phyloP scores from a whole-genome alignment of 2,888 invertebrate species.

The Scaptomyza parva region DNA sequence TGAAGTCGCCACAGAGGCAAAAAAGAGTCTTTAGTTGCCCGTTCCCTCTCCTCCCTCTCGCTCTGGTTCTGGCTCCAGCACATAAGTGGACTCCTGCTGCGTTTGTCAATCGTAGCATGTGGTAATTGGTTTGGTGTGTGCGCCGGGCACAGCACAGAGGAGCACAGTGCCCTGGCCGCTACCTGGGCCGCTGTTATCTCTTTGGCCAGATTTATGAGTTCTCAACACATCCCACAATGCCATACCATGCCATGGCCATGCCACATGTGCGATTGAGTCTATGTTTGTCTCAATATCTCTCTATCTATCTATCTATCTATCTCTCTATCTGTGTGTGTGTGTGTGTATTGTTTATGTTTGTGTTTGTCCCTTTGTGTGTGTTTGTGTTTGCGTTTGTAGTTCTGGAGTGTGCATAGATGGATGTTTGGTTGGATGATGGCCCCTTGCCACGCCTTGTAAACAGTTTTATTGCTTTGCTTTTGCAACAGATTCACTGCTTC shows the following conservation, averaged over 20 bases:
- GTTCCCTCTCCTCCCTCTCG: neutral
- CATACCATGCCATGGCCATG: too few species aligned
- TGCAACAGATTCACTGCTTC: neutral
- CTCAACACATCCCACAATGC: constrained; percentile 41
- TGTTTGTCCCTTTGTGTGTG: constrained; percentile 22
- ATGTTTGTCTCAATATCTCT: constrained; percentile 3
- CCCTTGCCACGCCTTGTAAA: constrained; percentile 58
- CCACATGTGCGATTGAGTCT: constrained; percentile 30
- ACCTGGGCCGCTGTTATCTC: constrained; percentile 39
- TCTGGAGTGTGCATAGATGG: constrained; percentile 11
- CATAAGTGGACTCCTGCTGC: constrained; percentile 70
- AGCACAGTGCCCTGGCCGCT: constrained; percentile 24
- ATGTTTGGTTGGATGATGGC: too few species aligned
- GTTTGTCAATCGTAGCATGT: constrained; percentile 73
- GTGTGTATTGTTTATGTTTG: neutral
- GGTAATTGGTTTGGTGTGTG: constrained; percentile 60
- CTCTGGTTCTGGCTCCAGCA: neutral
- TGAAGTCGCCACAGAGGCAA: constrained; percentile 65
- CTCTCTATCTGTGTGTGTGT: constrained; percentile 5
- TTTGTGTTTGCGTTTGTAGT: constrained; percentile 14
- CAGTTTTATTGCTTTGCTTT: constrained; percentile 27
- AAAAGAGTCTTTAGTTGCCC: neutral
- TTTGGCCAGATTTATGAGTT: constrained; percentile 57
- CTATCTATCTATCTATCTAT: neutral
- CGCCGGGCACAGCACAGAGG: constrained; percentile 9